Evolutionary conservation across 2,797 vertebrate genomes (phyloP), one percentile per base, ranked within the genome.

Genomic region (Pagetopsis macropterus): DNA sequence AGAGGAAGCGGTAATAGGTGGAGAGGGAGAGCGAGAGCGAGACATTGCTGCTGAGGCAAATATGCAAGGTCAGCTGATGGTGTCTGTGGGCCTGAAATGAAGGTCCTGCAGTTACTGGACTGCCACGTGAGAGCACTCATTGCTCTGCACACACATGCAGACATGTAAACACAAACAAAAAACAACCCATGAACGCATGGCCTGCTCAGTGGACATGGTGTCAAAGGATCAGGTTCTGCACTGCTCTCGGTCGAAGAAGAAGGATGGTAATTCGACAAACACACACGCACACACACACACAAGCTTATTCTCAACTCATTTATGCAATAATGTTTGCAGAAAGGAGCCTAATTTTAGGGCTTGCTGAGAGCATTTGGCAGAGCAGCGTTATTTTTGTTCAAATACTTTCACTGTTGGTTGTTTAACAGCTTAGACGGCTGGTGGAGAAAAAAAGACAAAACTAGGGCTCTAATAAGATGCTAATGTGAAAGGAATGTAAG

Each of bases 1-100:
- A 74, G 48, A 58, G 63, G 59, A 63, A 74, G 74, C 58, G 8
- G 33, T 37, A 75, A 54, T n/a, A 52, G 48, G 62, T 37, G 5
- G 65, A 66, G 61, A 64, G 51, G 45, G 75, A 73, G 66, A 67
- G 66, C 2, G 9, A 52, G 56, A 70, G 66, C 2, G 9, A 52
- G 56, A 70, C 66, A 76, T 45, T 72, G 73, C 75, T 44, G 55
- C 63, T 44, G 50, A 79, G 45, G 65, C 51, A 81, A 83, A 89
- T 66, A 68, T 76, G 83, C 75, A 72, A 12, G 43, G 65, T 87
- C 76, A 86, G 82, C 82, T 85, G 64, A 86, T 70, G 65, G 80
- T 16, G 40, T 75, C 46, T 60, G 73, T 27, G 52, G 64, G 82
- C 44, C 69, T 40, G 79, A 77, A 74, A 81, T 67, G 57, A 87